phyloP scores from a whole-genome alignment of 2,113 vertebrate species.

The Uria aalge region DNA sequence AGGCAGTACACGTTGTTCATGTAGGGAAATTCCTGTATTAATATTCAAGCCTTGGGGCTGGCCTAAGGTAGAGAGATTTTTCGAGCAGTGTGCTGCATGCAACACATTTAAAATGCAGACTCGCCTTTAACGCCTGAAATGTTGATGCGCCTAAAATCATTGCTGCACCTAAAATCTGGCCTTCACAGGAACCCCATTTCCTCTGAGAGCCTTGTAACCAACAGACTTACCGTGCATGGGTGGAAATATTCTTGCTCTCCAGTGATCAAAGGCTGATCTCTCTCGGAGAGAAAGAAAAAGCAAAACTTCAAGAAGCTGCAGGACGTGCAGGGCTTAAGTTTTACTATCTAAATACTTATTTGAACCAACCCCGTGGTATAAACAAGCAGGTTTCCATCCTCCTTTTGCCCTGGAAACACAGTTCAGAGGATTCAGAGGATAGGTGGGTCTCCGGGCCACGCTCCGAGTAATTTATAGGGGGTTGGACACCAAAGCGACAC shows the following conservation, averaged over 20 bases:
- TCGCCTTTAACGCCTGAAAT: not conserved
- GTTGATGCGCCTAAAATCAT: not conserved
- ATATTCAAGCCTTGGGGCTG: slow-evolving; percentile 13
- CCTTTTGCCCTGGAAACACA: not conserved
- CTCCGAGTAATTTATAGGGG: fast-evolving
- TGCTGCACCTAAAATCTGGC: not conserved
- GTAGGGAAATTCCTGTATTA: slow-evolving; percentile 16
- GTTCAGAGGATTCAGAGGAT: not conserved
- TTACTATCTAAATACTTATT: not conserved
- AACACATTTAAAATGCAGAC: not conserved
- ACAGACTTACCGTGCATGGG: not conserved
- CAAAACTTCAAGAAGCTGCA: slow-evolving; percentile 4
- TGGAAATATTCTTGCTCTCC: slow-evolving; percentile 19
- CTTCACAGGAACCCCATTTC: not conserved
- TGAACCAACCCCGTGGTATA: not conserved
- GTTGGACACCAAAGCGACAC: fast-evolving
- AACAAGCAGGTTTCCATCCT: not conserved
- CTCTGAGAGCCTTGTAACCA: not conserved
- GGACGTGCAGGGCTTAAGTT: not conserved
- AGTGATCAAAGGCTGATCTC: not conserved
- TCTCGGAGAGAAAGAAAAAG: slow-evolving; percentile 13
- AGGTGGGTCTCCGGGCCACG: not conserved
- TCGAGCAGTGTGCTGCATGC: not conserved
- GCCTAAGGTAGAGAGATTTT: not conserved
- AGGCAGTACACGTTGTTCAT: not conserved